A percentile compares a stretch with the other conserved stretches of the same genome.
phyloP scores from a whole-genome alignment of 2,113 vertebrate genomes.

The Carollia perspicillata region DNA sequence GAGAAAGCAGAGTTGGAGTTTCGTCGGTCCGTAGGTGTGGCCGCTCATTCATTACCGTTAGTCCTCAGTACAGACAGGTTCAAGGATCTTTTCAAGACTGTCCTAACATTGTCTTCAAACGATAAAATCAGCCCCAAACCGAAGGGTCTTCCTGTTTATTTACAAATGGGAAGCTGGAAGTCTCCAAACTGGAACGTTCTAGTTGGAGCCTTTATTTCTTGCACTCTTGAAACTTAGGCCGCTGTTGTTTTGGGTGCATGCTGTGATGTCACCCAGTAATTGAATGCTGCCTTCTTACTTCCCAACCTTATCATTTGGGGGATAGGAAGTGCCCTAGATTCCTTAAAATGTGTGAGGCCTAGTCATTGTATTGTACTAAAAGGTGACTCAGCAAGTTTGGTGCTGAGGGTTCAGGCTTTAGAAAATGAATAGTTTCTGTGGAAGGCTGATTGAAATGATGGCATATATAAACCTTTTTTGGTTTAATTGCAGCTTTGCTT shows the following conservation, averaged over 20 bases:
- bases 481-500: neutral
- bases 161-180: neutral
- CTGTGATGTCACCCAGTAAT: neutral
- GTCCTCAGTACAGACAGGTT: neutral
- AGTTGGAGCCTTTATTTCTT: neutral
- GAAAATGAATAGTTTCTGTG: conserved; percentile 7
- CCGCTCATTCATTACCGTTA: neutral
- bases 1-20: neutral
- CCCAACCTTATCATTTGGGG: neutral
- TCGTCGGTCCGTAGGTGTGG: neutral
- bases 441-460: neutral
- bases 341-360: conserved; percentile 2
- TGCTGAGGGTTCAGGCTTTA: neutral
- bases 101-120: neutral
- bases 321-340: conserved; percentile 37
- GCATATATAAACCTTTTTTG: neutral
- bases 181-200: neutral
- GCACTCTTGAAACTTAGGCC: neutral
- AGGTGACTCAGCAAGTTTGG: conserved; percentile 42
- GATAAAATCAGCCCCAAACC: neutral
- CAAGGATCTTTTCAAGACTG: neutral
- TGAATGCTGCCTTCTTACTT: conserved; percentile 34
- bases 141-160: neutral
- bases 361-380: neutral
- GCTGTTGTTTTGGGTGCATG: conserved; percentile 8